These are phyloP conservation scores for Papilio xuthus DNA, from an alignment of 1,140 invertebrate species.

Conservation along the genomic window DNA sequence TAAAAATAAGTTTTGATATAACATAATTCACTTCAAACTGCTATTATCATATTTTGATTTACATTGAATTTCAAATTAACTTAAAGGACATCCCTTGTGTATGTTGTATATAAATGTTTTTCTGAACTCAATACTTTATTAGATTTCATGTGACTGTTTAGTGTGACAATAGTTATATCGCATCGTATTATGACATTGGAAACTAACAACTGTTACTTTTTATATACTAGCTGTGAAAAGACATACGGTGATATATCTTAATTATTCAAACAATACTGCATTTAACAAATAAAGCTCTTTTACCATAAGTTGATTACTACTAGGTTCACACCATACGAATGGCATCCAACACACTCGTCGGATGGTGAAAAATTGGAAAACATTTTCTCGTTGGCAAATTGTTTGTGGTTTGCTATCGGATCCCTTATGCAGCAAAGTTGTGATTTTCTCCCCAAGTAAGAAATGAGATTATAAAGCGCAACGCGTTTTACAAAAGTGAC, in stretches of 20 bases:
- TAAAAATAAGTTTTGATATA: neutral
- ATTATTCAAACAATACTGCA: neutral
- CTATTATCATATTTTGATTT: neutral
- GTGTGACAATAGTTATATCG: too few relatives aligned
- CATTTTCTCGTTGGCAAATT: constrained; percentile 95
- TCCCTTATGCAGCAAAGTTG: constrained; percentile 96
- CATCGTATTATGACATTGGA: too few relatives aligned
- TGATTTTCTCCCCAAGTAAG: constrained; percentile 95
- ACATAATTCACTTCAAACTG: neutral
- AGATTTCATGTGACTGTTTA: neutral
- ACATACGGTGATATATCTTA: neutral
- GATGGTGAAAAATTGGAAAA: constrained; percentile 93
- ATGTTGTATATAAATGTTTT: neutral
- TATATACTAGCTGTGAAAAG: neutral
- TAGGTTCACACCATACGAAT: constrained; percentile 96
- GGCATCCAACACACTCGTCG: constrained; percentile 93
- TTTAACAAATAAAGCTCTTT: neutral
- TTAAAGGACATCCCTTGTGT: neutral
- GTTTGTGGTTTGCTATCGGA: constrained; percentile 97
- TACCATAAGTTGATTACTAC: constrained; percentile 48
- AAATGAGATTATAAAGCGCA: constrained; percentile 52
- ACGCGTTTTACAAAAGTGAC: constrained; percentile 60
- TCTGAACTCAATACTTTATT: neutral
- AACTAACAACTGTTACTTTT: neutral
- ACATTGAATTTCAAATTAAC: neutral